A percentile compares a stretch with the other conserved stretches of the same genome.
phyloP scores from a whole-genome alignment of 2,888 invertebrate species.

The Eristalis arbustorum region DNA sequence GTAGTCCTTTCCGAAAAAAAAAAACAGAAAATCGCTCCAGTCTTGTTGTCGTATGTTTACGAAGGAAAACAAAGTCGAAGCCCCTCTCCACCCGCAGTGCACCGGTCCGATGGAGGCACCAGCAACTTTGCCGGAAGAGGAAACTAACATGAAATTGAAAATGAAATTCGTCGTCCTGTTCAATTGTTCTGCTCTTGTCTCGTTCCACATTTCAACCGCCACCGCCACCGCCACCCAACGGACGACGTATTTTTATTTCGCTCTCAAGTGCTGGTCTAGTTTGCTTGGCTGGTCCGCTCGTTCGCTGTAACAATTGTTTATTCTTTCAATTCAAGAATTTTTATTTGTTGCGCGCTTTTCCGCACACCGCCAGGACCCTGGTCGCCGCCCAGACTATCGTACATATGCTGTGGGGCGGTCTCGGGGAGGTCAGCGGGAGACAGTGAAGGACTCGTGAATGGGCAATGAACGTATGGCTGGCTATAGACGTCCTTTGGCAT shows the following conservation, averaged over 20 bases:
- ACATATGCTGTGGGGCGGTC: slow-evolving; percentile 7
- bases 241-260: not conserved
- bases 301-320: slow-evolving; percentile 64
- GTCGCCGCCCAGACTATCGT: not conserved
- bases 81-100: not conserved
- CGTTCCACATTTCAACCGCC: not conserved
- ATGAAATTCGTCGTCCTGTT: slow-evolving; percentile 60
- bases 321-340: slow-evolving; percentile 65
- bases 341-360: slow-evolving; percentile 66
- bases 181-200: slow-evolving; percentile 45
- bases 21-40: slow-evolving; percentile 9
- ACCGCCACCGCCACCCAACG: not conserved
- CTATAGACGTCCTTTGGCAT: slow-evolving; percentile 25
- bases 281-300: slow-evolving; percentile 55
- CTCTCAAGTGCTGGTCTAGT: slow-evolving; percentile 46
- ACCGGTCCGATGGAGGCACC: not conserved
- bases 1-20: not conserved
- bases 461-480: slow-evolving; percentile 23
- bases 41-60: slow-evolving; percentile 26
- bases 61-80: slow-evolving; percentile 17
- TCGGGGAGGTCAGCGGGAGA: not conserved
- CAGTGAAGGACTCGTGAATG: not conserved
- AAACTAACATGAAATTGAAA: slow-evolving; percentile 65
- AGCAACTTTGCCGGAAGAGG: slow-evolving; percentile 36
- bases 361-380: slow-evolving; percentile 4